Conservation (phyloP, 2,113 vertebrate species). For the Archocentrus centrarchus region DNA sequence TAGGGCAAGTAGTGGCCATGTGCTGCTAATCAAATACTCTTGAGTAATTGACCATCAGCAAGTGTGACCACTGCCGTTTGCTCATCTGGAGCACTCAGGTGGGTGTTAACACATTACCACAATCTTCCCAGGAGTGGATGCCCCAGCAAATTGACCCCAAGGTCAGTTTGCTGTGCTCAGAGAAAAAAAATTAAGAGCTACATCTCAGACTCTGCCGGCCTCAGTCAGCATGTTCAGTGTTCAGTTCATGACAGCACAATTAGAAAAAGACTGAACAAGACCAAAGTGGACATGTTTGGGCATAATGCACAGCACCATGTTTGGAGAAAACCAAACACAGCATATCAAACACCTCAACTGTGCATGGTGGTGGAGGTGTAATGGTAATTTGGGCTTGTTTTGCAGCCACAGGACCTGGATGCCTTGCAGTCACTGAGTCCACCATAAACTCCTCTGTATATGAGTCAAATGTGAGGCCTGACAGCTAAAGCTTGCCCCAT, state of each 20-base stretch:
- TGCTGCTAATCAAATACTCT: conserved; percentile 1
- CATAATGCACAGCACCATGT: no score
- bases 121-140: not conserved
- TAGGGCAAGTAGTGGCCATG: not conserved
- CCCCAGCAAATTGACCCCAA: not conserved
- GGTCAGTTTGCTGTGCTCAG: not conserved
- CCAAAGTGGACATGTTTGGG: no score
- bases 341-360: no score
- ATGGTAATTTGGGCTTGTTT: not conserved
- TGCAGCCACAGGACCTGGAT: not conserved
- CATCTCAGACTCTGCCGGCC: no score
- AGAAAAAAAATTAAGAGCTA: no score
- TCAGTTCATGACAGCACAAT: no score
- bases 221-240: no score
- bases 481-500: not conserved
- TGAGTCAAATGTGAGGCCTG: conserved; percentile 1
- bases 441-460: not conserved
- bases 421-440: not conserved
- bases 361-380: no score
- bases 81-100: not conserved
- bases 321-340: no score
- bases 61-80: not conserved
- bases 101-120: not conserved
- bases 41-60: not conserved
- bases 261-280: no score